A percentile compares a stretch with the other conserved stretches of the same genome.
phyloP scores from a whole-genome alignment of 2,888 invertebrate genomes.

The Lithodes maja region DNA sequence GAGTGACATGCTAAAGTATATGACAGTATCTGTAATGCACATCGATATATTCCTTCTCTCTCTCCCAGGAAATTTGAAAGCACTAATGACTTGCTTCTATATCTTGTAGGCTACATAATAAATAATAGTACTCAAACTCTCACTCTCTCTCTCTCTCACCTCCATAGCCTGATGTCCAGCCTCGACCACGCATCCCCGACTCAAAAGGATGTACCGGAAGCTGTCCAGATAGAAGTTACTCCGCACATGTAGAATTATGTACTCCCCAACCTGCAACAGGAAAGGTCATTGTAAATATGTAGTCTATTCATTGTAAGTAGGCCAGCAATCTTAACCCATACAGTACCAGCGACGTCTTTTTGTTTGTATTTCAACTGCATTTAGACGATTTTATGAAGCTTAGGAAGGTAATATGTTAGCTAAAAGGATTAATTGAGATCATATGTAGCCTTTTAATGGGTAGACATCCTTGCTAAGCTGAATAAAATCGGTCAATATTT shows the following conservation, averaged over 20 bases:
- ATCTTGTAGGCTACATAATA: not conserved
- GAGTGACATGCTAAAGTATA: not conserved
- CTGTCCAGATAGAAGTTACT: constrained; percentile 92
- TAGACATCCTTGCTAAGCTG: no score
- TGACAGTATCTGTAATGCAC: not conserved
- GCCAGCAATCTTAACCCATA: no score
- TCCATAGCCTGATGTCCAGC: constrained; percentile 90
- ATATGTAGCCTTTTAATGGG: no score
- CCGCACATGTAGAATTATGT: constrained; percentile 94
- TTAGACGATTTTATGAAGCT: no score
- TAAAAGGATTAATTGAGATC: no score
- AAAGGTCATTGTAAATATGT: constrained; percentile 7
- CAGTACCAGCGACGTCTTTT: no score
- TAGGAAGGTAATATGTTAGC: no score
- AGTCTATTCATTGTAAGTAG: no score
- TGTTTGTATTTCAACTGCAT: no score
- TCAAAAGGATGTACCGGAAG: constrained; percentile 93
- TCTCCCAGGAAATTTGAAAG: not conserved
- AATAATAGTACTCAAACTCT: not conserved
- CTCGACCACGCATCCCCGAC: constrained; percentile 91
- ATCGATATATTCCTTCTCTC: no score
- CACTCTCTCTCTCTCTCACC: constrained; percentile 75
- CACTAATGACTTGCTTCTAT: not conserved
- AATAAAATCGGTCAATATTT: no score
- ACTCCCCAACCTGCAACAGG: constrained; percentile 86